phyloP scores from a whole-genome alignment of 1,140 invertebrate species.

The Anoplophora glabripennis region DNA sequence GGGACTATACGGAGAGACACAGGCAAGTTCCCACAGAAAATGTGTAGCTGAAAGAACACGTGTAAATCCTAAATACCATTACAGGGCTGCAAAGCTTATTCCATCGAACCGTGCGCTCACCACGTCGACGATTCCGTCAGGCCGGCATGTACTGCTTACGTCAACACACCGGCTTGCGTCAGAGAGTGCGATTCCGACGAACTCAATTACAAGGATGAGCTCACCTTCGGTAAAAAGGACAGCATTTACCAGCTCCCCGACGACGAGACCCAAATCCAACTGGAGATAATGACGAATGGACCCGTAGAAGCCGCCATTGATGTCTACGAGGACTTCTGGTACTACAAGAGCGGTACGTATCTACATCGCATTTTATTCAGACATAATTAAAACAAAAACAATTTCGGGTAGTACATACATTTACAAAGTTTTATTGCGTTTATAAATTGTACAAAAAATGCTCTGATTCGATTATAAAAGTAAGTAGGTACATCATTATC shows the following conservation, averaged over 20 bases:
- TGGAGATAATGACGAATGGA: slow-evolving; percentile 29
- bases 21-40: slow-evolving; percentile 50
- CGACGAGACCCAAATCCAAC: slow-evolving; percentile 36
- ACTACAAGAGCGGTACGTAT: slow-evolving; percentile 60
- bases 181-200: slow-evolving; percentile 56
- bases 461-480: no score
- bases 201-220: slow-evolving; percentile 55
- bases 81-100: slow-evolving; percentile 55
- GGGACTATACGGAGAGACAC: slow-evolving; percentile 56
- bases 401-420: no score
- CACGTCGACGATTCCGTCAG: slow-evolving; percentile 48
- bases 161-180: slow-evolving; percentile 38
- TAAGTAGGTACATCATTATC: no score
- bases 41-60: neutral
- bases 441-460: no score
- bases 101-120: slow-evolving; percentile 62
- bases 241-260: slow-evolving; percentile 60
- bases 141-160: slow-evolving; percentile 50
- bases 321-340: slow-evolving; percentile 66
- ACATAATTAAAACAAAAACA: no score
- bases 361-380: no score
- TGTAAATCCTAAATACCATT: neutral
- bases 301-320: slow-evolving; percentile 22
- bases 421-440: no score
- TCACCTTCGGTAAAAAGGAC: slow-evolving; percentile 26